Percentiles rank a stretch among this genome's conserved stretches.
Conservation (phyloP, 2,113 vertebrate species). For the Hepsetus odoe region DNA sequence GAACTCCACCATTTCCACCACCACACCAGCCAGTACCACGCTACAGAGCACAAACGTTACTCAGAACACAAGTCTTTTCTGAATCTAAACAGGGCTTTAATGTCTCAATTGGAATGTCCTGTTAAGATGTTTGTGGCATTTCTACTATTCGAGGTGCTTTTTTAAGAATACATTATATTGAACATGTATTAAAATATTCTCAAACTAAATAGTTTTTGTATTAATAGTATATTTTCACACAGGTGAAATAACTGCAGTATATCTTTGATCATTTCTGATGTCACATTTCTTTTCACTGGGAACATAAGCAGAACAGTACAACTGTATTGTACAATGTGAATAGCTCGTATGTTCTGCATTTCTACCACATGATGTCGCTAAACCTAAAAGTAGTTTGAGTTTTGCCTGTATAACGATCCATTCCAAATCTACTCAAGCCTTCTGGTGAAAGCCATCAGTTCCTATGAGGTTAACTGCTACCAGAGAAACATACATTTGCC, state of each 20-base stretch:
- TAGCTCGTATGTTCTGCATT: not conserved
- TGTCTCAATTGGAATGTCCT: not conserved
- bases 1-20: slow-evolving; percentile 75
- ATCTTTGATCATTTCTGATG: not conserved
- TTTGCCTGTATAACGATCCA: not conserved
- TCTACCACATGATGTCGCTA: slow-evolving; percentile 32
- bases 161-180: not conserved
- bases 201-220: not conserved
- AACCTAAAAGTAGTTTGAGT: not conserved
- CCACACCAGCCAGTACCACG: slow-evolving; percentile 63
- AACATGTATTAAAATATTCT: not conserved
- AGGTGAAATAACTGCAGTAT: not conserved
- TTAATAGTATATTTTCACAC: not conserved
- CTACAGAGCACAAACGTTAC: slow-evolving; percentile 29
- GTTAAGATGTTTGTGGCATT: not conserved
- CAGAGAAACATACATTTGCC: not conserved
- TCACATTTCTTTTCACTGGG: no score
- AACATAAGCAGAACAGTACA: not conserved
- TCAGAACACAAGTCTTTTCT: slow-evolving; percentile 30
- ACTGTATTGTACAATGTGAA: not conserved
- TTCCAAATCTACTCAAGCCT: not conserved
- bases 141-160: not conserved
- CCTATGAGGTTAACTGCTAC: not conserved
- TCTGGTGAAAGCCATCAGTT: not conserved
- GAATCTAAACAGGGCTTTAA: not conserved